A percentile compares a stretch with the other conserved stretches of the same genome.
Conservation (phyloP, 2,113 vertebrate species). For the Speoplatyrhinus poulsoni region DNA sequence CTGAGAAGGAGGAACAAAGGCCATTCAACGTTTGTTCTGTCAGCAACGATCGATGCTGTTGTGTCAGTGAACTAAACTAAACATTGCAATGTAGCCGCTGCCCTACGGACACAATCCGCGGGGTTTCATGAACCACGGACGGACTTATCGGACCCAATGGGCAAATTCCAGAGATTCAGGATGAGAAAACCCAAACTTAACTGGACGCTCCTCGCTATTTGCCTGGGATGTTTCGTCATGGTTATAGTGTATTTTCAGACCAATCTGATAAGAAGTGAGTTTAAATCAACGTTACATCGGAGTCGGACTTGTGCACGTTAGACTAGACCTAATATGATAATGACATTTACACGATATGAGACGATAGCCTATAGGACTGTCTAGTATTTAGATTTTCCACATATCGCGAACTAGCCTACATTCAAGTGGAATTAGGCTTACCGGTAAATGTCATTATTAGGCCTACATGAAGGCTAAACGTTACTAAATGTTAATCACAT, state of each 20-base stretch:
- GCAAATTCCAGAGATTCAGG: conserved; percentile 43
- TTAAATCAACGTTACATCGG: background rate
- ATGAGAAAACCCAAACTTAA: conserved; percentile 78
- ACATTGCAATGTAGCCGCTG: background rate
- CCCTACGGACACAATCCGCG: background rate
- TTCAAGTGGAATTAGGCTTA: too few relatives aligned
- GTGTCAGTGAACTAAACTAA: too few relatives aligned
- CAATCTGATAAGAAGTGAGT: conserved; percentile 82
- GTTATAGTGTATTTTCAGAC: conserved; percentile 80
- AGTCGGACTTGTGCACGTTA: too few relatives aligned
- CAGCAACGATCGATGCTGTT: conserved; percentile 26
- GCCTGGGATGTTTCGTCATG: conserved; percentile 81
- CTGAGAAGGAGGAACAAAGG: conserved; percentile 21
- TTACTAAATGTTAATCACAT: too few relatives aligned
- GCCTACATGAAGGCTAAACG: too few relatives aligned
- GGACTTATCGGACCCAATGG: conserved; percentile 1
- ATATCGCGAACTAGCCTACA: too few relatives aligned
- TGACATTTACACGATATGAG: too few relatives aligned
- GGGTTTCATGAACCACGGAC: conserved; percentile 22
- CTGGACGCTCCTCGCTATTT: conserved; percentile 73
- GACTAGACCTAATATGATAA: too few relatives aligned
- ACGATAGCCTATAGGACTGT: too few relatives aligned
- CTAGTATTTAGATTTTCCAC: too few relatives aligned
- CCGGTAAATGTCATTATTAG: too few relatives aligned
- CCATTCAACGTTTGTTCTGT: conserved; percentile 27